Evolutionary conservation across 2,113 vertebrate species (phyloP), one percentile per base, ranked within the genome.

Genomic region (Thinocorus orbignyianus): DNA sequence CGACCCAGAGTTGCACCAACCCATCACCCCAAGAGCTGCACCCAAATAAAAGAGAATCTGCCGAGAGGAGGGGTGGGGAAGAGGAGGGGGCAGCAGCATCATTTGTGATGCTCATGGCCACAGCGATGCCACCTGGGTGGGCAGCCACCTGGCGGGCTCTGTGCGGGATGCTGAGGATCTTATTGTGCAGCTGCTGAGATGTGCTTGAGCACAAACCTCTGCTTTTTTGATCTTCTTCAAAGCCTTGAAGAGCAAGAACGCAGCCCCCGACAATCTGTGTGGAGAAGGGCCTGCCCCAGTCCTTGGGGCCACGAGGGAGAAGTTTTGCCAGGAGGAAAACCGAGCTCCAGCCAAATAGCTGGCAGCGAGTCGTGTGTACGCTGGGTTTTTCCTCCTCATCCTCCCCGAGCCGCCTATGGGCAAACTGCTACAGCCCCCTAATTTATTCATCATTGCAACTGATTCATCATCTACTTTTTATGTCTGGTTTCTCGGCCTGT

Each of bases 401-500:
- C 86, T 80, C 86, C 18, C 71, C 4, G 11, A 74, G 83, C 81
- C 5, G 41, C 95, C 88, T 44, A 81, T 89, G 83, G 92, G 72
- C 93, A 71, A 93, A 81, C 49, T 7, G 61, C 35, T 78, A 48
- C 86, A 72, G 77, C 14, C 93, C 93, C 92, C 73, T 96, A 94
- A 96, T 96, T 95, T 96, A 96, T 96, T 97, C 96, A 96, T 96
- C 93, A 52, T 88, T 72, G 88, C 90, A 61, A 96, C 93, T 96
- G 96, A 95, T 96, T 97, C 96, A 94, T 96, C 95, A 93, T 96
- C 96, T 92, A 78, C 92, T 46, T 92, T 95, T 93, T 94, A 72
- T 72, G 96, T 95, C 95, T 96, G 92, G 92, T 97, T 97, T 94
- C 93, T 96, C 82, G 96, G 96, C 95, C 96, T 96, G 96, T 92